Conservation (phyloP, 2,888 invertebrate species). For the Cryptocephalus moraei region DNA sequence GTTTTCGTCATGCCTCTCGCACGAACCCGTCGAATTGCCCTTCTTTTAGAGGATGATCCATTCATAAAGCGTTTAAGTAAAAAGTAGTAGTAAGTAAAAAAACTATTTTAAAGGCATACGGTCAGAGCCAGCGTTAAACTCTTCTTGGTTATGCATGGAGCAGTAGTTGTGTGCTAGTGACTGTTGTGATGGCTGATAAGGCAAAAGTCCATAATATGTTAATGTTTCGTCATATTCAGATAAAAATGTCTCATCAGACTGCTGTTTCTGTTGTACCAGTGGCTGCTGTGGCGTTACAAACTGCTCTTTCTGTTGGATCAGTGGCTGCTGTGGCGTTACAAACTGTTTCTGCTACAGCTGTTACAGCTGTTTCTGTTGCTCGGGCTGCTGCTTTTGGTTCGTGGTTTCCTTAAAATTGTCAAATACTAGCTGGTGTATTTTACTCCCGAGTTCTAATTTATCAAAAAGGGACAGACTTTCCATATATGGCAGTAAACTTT, state of each 20-base stretch:
- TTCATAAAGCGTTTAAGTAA: not conserved
- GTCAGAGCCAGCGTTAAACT: not conserved
- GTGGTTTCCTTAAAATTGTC: slow-evolving; percentile 3
- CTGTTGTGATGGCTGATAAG: not conserved
- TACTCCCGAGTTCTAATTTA: slow-evolving; percentile 1
- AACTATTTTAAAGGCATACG: slow-evolving; percentile 1
- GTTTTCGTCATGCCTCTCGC: slow-evolving; percentile 3
- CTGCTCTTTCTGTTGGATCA: slow-evolving; percentile 1
- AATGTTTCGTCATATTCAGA: not conserved
- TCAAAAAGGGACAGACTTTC: slow-evolving; percentile 4
- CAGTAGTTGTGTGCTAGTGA: not conserved
- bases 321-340: not conserved
- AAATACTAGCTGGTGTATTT: slow-evolving; percentile 2
- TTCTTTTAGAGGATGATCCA: slow-evolving; percentile 1
- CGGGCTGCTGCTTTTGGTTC: slow-evolving; percentile 1
- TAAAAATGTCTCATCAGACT: not conserved
- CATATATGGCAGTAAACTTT: slow-evolving; percentile 5
- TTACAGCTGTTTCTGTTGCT: slow-evolving; percentile 1
- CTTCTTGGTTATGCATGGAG: not conserved
- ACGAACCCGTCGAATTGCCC: slow-evolving; percentile 2
- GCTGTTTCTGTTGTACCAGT: not conserved
- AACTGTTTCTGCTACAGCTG: slow-evolving; percentile 1
- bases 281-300: not conserved
- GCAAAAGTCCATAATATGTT: not conserved
- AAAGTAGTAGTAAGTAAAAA: not conserved